Conservation (phyloP, 2,888 invertebrate genomes). For the Tridacna crocea region DNA sequence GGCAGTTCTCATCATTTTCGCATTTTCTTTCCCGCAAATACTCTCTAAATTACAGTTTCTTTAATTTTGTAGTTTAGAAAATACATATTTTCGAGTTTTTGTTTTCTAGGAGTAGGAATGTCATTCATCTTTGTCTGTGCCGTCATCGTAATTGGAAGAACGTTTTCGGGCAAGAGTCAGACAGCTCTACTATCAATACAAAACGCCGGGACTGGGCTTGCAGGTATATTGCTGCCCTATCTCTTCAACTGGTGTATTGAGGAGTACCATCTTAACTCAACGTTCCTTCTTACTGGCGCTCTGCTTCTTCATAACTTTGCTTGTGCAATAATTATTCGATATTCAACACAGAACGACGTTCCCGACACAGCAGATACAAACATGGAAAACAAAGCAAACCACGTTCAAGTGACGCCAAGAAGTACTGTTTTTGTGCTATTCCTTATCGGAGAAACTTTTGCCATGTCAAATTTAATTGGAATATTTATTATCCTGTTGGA, state of each 20-base stretch:
- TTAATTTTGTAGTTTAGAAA: too few relatives aligned
- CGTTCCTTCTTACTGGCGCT: background rate
- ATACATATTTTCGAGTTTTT: too few relatives aligned
- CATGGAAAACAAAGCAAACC: background rate
- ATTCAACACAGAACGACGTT: background rate
- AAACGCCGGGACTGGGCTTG: conserved; percentile 1
- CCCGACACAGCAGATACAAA: too few relatives aligned
- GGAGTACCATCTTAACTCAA: background rate
- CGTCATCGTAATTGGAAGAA: conserved; percentile 6
- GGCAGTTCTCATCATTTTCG: too few relatives aligned
- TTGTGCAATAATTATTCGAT: background rate
- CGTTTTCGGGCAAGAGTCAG: conserved; percentile 1
- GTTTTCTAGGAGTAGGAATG: background rate
- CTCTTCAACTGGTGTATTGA: background rate
- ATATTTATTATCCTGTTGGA: conserved; percentile 5
- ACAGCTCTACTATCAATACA: conserved; percentile 9
- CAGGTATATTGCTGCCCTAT: background rate
- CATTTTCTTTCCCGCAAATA: too few relatives aligned
- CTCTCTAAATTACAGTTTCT: too few relatives aligned
- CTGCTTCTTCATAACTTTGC: conserved; percentile 10
- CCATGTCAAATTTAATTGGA: background rate
- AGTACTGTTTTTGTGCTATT: background rate
- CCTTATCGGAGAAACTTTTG: background rate
- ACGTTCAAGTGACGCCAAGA: background rate
- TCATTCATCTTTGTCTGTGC: background rate